Evolutionary conservation across 1,140 invertebrate species (phyloP).

Genomic region (Hirudo medicinalis): DNA sequence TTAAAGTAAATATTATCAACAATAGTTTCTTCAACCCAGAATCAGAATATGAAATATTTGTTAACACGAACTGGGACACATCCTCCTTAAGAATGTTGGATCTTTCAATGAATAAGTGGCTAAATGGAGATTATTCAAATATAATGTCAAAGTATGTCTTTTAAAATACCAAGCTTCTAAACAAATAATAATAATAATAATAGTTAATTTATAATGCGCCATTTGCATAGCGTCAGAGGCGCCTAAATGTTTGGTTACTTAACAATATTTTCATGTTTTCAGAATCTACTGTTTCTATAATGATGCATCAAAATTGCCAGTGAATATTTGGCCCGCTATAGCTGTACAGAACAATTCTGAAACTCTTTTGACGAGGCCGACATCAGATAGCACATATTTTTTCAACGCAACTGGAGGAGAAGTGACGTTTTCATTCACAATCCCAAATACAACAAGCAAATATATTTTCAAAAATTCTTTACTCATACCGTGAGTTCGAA

Average conservation of each 20-base stretch:
- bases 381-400: neutral
- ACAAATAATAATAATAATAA: too few species aligned
- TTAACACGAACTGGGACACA: neutral
- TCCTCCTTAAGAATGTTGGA: neutral
- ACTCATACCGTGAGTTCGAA: too few species aligned
- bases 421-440: too few species aligned
- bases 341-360: neutral
- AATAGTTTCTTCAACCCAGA: conserved; percentile 8
- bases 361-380: neutral
- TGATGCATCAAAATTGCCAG: neutral
- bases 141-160: neutral
- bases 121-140: neutral
- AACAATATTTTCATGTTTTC: too few species aligned
- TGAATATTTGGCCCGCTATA: neutral
- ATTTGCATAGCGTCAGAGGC: too few species aligned
- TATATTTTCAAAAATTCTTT: too few species aligned
- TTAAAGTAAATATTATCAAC: neutral
- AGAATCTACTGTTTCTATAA: neutral
- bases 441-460: too few species aligned
- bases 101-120: neutral
- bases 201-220: too few species aligned
- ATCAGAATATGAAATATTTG: neutral
- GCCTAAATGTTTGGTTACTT: too few species aligned
- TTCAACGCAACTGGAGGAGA: too few species aligned
- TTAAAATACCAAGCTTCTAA: too few species aligned